Evolutionary conservation across 2,113 vertebrate genomes (phyloP), one percentile per base, ranked within the genome.

Genomic region (Passer montanus): DNA sequence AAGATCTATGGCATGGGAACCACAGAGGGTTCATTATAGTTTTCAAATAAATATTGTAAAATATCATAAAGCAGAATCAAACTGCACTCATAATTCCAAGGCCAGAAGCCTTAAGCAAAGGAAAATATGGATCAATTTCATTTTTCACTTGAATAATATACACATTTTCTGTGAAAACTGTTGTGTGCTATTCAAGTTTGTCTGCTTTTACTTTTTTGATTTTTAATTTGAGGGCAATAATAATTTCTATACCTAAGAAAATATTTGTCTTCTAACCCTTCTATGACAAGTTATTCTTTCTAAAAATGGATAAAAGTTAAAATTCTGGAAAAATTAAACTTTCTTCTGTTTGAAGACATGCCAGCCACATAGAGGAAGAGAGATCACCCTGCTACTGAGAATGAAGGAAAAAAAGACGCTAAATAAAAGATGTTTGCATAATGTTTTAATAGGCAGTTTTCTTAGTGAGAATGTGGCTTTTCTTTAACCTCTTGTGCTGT

Each of bases 381-480:
- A 41, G n/a, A 90, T 62, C 17, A 76, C 14, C 15, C 10, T 75
- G 5, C 49, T 83, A 64, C 47, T 49, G 22, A 76, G 28, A 81
- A 12, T 62, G 16, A 88, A 82, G 19, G 23, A 15, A 63, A 55
- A 76, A 53, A 66, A 39, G 37, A 64, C 17, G 11, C 20, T 83
- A 73, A 73, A 80, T 88, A 84, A 66, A 88, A 90, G 17, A 56
- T 80, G 35, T 94, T 96, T 96, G 47, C 21, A 43, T 77, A 83
- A 63, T 33, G 18, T 70, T 92, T 95, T 82, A 92, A 84, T 69
- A 59, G 69, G 5, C 18, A 81, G 27, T 11, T 77, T 91, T 39
- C 47, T 75, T 80, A 69, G 30, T 67, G 53, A 84, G 59, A 79
- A 11, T 41, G 49, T 72, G 64, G 28, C 30, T 87, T 94, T 84